phyloP scores from a whole-genome alignment of 2,113 vertebrate genomes.

The Leucopsar rothschildi region DNA sequence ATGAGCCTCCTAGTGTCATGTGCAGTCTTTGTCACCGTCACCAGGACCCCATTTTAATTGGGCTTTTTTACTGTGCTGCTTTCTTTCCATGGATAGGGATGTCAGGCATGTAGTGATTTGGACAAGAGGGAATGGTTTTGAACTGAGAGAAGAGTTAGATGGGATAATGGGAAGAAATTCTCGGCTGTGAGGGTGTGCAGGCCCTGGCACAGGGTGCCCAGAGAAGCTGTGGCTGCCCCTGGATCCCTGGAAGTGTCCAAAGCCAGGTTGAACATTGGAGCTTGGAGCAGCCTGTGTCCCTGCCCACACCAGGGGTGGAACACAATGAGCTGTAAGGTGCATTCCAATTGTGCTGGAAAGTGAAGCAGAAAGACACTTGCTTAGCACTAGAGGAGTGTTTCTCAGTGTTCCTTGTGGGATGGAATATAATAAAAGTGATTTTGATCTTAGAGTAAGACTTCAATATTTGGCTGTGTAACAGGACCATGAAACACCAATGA shows the following conservation, averaged over 20 bases:
- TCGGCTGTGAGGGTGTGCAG: accelerated
- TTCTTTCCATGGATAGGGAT: not conserved
- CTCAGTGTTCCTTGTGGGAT: not conserved
- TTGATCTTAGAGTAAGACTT: not conserved
- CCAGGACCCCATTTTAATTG: not conserved
- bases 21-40: not conserved
- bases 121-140: not conserved
- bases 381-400: not conserved
- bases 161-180: not conserved
- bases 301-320: not conserved
- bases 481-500: accelerated
- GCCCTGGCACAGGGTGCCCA: not conserved
- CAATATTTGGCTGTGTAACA: not conserved
- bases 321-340: not conserved
- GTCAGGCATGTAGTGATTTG: accelerated
- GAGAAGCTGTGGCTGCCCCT: not conserved
- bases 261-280: not conserved
- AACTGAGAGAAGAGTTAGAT: not conserved
- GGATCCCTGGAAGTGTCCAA: not conserved
- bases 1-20: accelerated
- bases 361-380: not conserved
- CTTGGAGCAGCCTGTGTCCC: not conserved
- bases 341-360: not conserved
- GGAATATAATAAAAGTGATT: not conserved
- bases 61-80: not conserved